Percentiles rank a stretch among this genome's conserved stretches.
These are phyloP conservation scores for Aix galericulata DNA, from an alignment of 2,113 vertebrate species.

Conservation along the genomic window DNA sequence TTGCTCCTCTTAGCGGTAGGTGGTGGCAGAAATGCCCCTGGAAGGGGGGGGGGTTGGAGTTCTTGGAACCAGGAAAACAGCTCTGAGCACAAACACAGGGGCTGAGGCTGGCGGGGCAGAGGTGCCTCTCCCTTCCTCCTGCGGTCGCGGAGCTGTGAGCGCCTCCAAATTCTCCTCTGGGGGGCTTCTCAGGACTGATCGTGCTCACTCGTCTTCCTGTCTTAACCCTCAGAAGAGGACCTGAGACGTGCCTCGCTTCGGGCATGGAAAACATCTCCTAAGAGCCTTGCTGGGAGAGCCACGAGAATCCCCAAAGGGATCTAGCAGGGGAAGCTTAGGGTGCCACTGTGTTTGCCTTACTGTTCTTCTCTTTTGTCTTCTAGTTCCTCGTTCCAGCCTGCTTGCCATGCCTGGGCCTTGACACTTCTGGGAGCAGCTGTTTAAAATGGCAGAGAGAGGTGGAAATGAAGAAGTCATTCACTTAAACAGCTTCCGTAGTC, in stretches of 20 bases:
- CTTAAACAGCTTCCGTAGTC: slow-evolving; percentile 85
- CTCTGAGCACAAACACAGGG: no score
- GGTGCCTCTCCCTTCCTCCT: not conserved
- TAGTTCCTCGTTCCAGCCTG: slow-evolving; percentile 30
- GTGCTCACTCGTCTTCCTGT: fast-evolving
- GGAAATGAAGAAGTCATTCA: slow-evolving; percentile 88
- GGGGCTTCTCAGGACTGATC: not conserved
- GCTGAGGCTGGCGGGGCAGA: not conserved
- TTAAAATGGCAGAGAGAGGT: slow-evolving; percentile 88
- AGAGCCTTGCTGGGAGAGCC: not conserved
- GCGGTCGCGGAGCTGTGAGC: not conserved
- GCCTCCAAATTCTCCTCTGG: fast-evolving
- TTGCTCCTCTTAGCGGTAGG: not conserved
- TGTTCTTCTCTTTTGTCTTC: slow-evolving; percentile 5
- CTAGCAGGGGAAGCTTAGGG: fast-evolving
- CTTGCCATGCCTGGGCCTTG: slow-evolving; percentile 56
- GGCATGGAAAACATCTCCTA: not conserved
- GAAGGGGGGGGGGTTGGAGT: not conserved
- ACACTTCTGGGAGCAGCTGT: slow-evolving; percentile 31
- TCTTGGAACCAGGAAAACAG: not conserved
- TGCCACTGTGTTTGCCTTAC: not conserved
- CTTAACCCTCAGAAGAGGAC: not conserved
- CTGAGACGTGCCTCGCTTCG: not conserved
- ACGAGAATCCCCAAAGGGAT: not conserved
- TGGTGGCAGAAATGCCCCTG: not conserved